Conservation (phyloP, 2,797 vertebrate genomes). For the Glyptemys insculpta region DNA sequence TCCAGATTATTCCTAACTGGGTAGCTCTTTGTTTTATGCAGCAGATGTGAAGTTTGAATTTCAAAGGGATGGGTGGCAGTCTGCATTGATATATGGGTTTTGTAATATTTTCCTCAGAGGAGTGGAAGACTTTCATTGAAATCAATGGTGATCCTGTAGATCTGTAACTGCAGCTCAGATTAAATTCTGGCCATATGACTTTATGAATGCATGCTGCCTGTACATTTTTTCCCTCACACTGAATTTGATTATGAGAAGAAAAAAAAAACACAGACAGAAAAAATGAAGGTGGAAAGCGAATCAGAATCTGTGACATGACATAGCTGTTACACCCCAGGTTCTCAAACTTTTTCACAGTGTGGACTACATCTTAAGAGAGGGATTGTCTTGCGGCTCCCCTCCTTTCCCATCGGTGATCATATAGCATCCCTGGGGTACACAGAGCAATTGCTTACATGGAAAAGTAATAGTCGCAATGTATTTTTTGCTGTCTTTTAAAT, state of each 20-base stretch:
- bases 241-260: background rate
- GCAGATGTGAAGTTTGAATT: background rate
- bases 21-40: background rate
- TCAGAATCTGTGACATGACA: background rate
- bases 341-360: background rate
- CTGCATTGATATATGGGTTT: background rate
- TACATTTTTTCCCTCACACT: background rate
- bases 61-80: background rate
- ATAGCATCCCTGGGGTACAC: background rate
- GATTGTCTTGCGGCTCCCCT: background rate
- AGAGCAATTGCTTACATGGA: background rate
- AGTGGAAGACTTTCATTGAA: background rate
- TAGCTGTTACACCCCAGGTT: background rate
- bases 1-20: background rate
- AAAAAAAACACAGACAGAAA: background rate
- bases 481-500: conserved; percentile 33
- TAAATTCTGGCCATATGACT: accelerated
- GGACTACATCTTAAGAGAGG: background rate
- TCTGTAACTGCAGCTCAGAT: background rate
- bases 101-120: background rate
- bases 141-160: background rate
- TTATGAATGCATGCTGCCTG: background rate
- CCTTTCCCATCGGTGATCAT: background rate
- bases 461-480: background rate
- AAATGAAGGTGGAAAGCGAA: background rate